Evolutionary conservation across 2,113 vertebrate genomes (phyloP), one percentile per base, ranked within the genome.

Genomic region (Chaenogobius annularis): DNA sequence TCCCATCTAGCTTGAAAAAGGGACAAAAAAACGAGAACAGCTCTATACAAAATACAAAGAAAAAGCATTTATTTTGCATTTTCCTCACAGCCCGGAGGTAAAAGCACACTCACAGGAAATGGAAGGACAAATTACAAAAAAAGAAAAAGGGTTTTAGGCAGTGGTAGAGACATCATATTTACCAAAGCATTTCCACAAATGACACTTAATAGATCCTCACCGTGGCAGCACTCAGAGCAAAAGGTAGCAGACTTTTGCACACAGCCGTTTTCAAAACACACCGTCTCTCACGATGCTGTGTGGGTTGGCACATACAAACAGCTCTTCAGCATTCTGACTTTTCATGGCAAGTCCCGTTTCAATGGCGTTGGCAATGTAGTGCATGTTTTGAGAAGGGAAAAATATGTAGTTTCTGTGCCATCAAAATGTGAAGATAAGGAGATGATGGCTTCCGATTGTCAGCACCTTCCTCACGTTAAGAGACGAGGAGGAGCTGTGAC

Each of bases 31-130:
- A 13, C 37, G 10, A 68, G 66, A 75, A 69, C 10, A 67, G 63
- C 40, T 47, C 12, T 15, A 22, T 26, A 23, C 43, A 73, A 12
- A 56, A 78, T 88, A 90, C 75, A 92, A 90, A 90, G 80, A 81
- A 76, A 80, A 83, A 82, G 68, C 74, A 84, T 94, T 93, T 93
- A 93, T 93, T 93, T 78, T 52, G 84, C 84, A 88, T 88, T 62
- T 43, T 47, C 67, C 15, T 47, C 43, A 46, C 74, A 59, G 22
- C 70, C 59, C 66, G 52, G 74, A 86, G 40, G 77, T 71, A 77
- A 74, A 82, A 85, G 82, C 73, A 72, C 58, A 80, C 69, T 88
- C 83, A 83, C 47, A 66, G 58, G 68, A 77, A 69, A 59, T 26
- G 46, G 69, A 26, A 69, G 76, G 73, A 65, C 43, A 55, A 44